Evolutionary conservation across 2,888 invertebrate species (phyloP).

Genomic region (Iphiclides podalirius): DNA sequence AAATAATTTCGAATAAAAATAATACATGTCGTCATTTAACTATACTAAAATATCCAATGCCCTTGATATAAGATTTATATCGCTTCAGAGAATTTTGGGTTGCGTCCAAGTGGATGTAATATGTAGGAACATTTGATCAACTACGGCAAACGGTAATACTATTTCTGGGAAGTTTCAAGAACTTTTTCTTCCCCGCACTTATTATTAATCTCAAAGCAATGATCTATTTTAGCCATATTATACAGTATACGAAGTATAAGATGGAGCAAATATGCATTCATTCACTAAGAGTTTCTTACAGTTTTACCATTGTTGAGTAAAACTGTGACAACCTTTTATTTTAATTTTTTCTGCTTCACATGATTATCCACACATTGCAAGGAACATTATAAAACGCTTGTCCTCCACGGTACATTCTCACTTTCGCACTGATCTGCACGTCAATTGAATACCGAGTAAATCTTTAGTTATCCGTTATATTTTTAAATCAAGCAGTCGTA

Average conservation of each 20-base stretch:
- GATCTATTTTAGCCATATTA: neutral
- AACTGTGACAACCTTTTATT: slow-evolving; percentile 41
- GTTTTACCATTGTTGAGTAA: slow-evolving; percentile 32
- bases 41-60: slow-evolving; percentile 12
- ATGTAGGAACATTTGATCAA: slow-evolving; percentile 55
- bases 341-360: slow-evolving; percentile 58
- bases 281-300: slow-evolving; percentile 35
- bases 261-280: slow-evolving; percentile 35
- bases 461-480: neutral
- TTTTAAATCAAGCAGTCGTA: slow-evolving; percentile 1
- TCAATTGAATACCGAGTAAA: neutral
- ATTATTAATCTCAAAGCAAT: neutral
- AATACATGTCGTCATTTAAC: neutral
- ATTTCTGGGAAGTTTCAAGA: slow-evolving; percentile 36
- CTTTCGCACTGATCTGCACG: slow-evolving; percentile 32
- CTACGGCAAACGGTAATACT: slow-evolving; percentile 49
- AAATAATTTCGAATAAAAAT: too few relatives aligned
- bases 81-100: slow-evolving; percentile 55
- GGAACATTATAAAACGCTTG: slow-evolving; percentile 67
- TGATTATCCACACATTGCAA: slow-evolving; percentile 64
- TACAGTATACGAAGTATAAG: neutral
- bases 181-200: slow-evolving; percentile 19
- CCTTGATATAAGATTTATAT: slow-evolving; percentile 21
- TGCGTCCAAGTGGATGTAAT: slow-evolving; percentile 71
- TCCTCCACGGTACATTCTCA: slow-evolving; percentile 35